Percentiles rank a stretch among this genome's conserved stretches.
phyloP scores from a whole-genome alignment of 2,797 vertebrate species.

The Peromyscus nudipes region DNA sequence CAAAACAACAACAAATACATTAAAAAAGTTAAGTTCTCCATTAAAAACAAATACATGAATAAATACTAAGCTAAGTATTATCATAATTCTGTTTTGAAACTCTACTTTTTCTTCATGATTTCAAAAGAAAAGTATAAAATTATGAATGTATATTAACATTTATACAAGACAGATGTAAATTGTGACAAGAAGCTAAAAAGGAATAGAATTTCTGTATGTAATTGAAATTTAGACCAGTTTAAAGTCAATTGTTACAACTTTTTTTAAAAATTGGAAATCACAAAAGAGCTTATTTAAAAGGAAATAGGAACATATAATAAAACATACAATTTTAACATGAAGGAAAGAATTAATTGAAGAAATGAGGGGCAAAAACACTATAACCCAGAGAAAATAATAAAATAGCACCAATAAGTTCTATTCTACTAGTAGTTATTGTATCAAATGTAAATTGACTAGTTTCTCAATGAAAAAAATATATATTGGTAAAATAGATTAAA shows the following conservation, averaged over 20 bases:
- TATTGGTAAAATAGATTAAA: not conserved
- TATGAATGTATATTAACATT: not conserved
- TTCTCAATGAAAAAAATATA: not conserved
- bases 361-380: not conserved
- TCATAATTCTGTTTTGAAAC: not conserved
- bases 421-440: not conserved
- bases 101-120: not conserved
- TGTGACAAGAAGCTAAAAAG: not conserved
- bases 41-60: not conserved
- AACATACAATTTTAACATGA: not conserved
- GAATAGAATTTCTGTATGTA: not conserved
- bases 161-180: not conserved
- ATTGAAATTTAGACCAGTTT: not conserved
- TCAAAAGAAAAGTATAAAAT: not conserved
- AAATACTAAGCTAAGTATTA: not conserved
- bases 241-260: not conserved
- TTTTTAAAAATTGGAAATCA: not conserved
- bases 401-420: not conserved
- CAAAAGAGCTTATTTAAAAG: not conserved
- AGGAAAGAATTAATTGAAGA: not conserved
- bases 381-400: not conserved
- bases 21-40: not conserved
- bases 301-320: not conserved
- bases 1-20: not conserved
- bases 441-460: constrained; percentile 43